phyloP scores from a whole-genome alignment of 2,113 vertebrate genomes.

The Terrapene triunguis region DNA sequence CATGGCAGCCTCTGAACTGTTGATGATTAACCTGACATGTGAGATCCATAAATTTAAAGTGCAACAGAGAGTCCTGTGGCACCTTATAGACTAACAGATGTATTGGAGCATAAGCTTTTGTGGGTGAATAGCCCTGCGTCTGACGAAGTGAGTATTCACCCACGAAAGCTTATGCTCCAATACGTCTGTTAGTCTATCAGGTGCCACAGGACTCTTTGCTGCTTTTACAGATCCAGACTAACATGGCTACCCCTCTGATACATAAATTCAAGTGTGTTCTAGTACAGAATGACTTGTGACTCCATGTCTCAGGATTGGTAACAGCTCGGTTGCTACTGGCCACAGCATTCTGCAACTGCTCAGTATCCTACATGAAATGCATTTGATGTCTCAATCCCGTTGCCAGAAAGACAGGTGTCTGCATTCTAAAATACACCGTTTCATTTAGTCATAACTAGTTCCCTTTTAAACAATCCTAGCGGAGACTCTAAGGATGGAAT shows the following conservation, averaged over 20 bases:
- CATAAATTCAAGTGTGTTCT: background rate
- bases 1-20: background rate
- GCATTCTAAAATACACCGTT: background rate
- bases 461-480: background rate
- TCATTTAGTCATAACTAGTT: background rate
- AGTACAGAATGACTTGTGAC: background rate
- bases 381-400: background rate
- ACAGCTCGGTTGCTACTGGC: background rate
- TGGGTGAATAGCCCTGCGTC: too few relatives aligned
- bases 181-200: too few relatives aligned
- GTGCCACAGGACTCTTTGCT: too few relatives aligned
- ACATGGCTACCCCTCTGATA: too few relatives aligned
- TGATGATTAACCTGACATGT: constrained; percentile 28
- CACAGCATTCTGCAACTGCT: background rate
- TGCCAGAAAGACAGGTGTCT: background rate
- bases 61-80: background rate
- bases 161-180: too few relatives aligned
- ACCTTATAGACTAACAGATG: too few relatives aligned
- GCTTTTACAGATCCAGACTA: too few relatives aligned
- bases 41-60: background rate
- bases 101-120: too few relatives aligned
- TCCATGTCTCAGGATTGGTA: background rate
- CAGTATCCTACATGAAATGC: background rate
- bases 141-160: too few relatives aligned
- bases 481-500: background rate